These are phyloP conservation scores for Garra rufa DNA, from an alignment of 2,113 vertebrate genomes.

Conservation along the genomic window DNA sequence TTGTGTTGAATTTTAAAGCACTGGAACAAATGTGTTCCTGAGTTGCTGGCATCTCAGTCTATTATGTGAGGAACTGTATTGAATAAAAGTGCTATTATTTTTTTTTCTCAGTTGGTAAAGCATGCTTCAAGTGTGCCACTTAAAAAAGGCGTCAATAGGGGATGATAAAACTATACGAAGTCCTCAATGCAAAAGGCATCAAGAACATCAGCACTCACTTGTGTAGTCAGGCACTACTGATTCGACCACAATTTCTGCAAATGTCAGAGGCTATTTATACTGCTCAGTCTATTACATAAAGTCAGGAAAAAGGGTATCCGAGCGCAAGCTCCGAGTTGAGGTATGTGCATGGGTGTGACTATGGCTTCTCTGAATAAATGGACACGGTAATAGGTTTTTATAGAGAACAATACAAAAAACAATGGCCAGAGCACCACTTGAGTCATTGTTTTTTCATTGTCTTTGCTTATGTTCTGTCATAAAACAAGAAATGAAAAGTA, in stretches of 20 bases:
- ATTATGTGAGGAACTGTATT: slow-evolving; percentile 20
- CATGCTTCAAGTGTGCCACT: neutral
- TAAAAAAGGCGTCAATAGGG: neutral
- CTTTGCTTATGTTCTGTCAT: slow-evolving; percentile 6
- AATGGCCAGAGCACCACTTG: neutral
- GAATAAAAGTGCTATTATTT: neutral
- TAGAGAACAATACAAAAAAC: slow-evolving; percentile 5
- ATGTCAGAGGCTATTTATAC: slow-evolving; percentile 40
- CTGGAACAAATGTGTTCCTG: slow-evolving; percentile 44
- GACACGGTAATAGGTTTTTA: slow-evolving; percentile 12
- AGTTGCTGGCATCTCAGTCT: slow-evolving; percentile 42
- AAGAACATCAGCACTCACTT: slow-evolving; percentile 20
- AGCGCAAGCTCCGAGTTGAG: neutral
- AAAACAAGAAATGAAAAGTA: slow-evolving; percentile 9
- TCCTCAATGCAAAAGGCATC: slow-evolving; percentile 6
- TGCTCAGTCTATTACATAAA: slow-evolving; percentile 18
- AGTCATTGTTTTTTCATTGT: neutral
- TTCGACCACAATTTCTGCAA: neutral
- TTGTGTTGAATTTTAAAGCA: slow-evolving; percentile 50
- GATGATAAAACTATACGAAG: slow-evolving; percentile 13
- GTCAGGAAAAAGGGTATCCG: slow-evolving; percentile 15
- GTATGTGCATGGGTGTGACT: neutral
- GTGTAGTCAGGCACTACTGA: slow-evolving; percentile 9
- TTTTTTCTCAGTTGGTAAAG: neutral
- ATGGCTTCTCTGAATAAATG: slow-evolving; percentile 8